Base-by-base conservation (phyloP, 2,888 invertebrate species). In the Ariolimax columbianus region DNA sequence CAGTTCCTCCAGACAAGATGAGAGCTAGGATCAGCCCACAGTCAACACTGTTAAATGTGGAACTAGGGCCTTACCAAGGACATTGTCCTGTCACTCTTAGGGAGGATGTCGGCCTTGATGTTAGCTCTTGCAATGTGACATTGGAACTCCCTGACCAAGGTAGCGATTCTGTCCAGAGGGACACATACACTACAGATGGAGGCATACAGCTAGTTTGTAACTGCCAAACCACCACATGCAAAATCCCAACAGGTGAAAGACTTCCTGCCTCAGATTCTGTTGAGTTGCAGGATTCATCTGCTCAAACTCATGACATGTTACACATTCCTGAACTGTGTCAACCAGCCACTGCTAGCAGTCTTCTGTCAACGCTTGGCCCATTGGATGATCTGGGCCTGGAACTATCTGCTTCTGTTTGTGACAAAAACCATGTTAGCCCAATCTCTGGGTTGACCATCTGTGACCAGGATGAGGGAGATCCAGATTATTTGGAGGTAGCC, bases 151-250 rank as follows among this genome's bases (percentile, higher is more conserved):
- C 26, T 30, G 14, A 30, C n/a, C 47, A 75, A 75, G 30, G 26
- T 47, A 14, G 1, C 17, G 55, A 55, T 2, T 55, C 23, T 7
- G 23, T 55, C 55, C 7, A 55, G 19, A 23, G 23, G 55, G 19
- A 55, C 23, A 55, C 19, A 55, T 55, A 55, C 23, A 3, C 55
- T 6, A 55, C 55, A 23, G 36, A 72, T 30, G 83, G 70, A 33
- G 68, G 77, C 38, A n/a, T 77, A 14, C 83, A 77, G 47, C 83
- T 83, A 0, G 68, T 66, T 26, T 66, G 47, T 33, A 17, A 36
- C 6, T 73, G 4, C 26, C 4, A 23, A 19, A 19, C 23, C 23
- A 3, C 7, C 26, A n/a, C 63, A 23, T 51, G 4, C 26, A 26
- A 23, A 19, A 19, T 59, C 23, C 3, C 7, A 63, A n/a, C 63